phyloP scores from a whole-genome alignment of 2,113 vertebrate genomes.

The Oryctolagus cuniculus region mOryCun1.1 NC_091453.1:117430501-117431000 shows the following conservation, averaged over 20 bases:
- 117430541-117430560: not conserved
- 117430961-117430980: too few relatives aligned
- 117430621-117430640: not conserved
- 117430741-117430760: not conserved
- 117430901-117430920: not conserved
- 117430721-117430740: not conserved
- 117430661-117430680: not conserved
- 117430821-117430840: not conserved
- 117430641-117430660: too few relatives aligned
- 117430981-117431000: too few relatives aligned
- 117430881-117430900: not conserved
- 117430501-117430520: not conserved
- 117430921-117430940: not conserved
- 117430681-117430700: not conserved
- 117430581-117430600: not conserved
- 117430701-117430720: conserved; percentile 16
- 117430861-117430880: not conserved
- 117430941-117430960: too few relatives aligned
- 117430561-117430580: conserved; percentile 15
- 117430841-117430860: not conserved
- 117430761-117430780: conserved; percentile 23
- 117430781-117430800: not conserved
- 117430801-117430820: conserved; percentile 11
- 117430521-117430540: not conserved
- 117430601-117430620: not conserved